Evolutionary conservation across 2,888 invertebrate species (phyloP), one percentile per base, ranked within the genome.

Genomic region (Torymus aiolomorphi): DNA sequence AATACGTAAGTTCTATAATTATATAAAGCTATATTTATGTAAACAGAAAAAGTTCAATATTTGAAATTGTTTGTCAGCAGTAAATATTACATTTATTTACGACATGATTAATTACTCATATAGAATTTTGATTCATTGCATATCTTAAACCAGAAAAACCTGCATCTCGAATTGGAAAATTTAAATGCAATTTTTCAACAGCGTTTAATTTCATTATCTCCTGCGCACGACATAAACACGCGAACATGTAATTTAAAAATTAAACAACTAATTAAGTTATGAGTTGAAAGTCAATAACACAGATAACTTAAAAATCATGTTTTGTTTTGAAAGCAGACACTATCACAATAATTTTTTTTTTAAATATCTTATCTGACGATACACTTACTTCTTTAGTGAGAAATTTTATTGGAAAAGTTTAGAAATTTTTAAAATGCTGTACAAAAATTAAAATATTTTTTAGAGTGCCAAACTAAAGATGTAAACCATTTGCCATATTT

Each of bases 201-300:
- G 24, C 72, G 12, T 62, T 42, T 13, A 18, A 56, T 63, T 63
- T 73, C 54, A 71, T 71, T n/a, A 71, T 57, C 31, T 18, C 2
- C 13, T 42, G 72, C 20, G 20, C 16, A 20, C 52, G 1, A 24
- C 31, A 8, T 31, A 31, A 31, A 31, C 31, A 3, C 31, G 8
- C 3, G 2, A 31, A 31, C 31, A 3, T 62, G 18, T 31, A 71
- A 61, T 11, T 31, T 16, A 65, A 65, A 42, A 74, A 20, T 20
- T 24, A 13, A 73, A 63, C 31, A 18, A 56, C 57, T 59, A 59
- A 75, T 75, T 66, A 75, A 66, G 24, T 24, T 31, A 54, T 51
- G 42, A 14, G 18, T 56, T 16, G 56, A 74, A 65, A 31, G 2
- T 31, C 31, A 31, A 31, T 31, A 31, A 31, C 31, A 31, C 31